A percentile compares a stretch with the other conserved stretches of the same genome.
Conservation (phyloP, 2,113 vertebrate genomes). For the Fulica atra region DNA sequence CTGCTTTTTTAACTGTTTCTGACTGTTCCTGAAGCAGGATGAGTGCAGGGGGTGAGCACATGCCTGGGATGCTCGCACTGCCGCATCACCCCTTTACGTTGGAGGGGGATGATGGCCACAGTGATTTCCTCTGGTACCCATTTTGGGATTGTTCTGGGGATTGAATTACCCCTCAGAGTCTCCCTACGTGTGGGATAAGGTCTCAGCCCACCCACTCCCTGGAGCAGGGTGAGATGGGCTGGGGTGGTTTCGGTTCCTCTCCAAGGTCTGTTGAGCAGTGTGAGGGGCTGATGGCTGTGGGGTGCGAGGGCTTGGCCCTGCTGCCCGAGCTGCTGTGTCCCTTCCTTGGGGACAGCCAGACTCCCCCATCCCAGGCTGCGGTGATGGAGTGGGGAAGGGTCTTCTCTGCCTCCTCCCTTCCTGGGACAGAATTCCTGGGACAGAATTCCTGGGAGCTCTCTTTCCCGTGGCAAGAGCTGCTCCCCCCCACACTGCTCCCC, state of each 20-base stretch:
- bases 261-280: neutral
- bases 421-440: neutral
- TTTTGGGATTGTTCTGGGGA: neutral
- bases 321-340: rapidly evolving
- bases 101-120: rapidly evolving
- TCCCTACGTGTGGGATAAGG: neutral
- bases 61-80: neutral
- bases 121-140: neutral
- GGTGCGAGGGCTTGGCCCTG: neutral
- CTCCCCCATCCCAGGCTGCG: neutral
- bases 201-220: too few species aligned
- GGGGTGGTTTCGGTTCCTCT: neutral
- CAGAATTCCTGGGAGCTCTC: too few species aligned
- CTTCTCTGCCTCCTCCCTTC: neutral
- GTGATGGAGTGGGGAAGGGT: neutral
- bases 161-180: neutral
- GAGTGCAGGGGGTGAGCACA: neutral
- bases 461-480: too few species aligned
- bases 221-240: neutral
- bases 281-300: rapidly evolving
- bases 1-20: constrained; percentile 7
- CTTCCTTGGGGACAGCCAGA: neutral
- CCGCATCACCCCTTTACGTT: neutral
- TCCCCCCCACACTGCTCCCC: neutral
- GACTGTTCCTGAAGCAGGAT: neutral